Conservation (phyloP, 2,888 invertebrate species). For the Ichneumoninae sp. region DNA sequence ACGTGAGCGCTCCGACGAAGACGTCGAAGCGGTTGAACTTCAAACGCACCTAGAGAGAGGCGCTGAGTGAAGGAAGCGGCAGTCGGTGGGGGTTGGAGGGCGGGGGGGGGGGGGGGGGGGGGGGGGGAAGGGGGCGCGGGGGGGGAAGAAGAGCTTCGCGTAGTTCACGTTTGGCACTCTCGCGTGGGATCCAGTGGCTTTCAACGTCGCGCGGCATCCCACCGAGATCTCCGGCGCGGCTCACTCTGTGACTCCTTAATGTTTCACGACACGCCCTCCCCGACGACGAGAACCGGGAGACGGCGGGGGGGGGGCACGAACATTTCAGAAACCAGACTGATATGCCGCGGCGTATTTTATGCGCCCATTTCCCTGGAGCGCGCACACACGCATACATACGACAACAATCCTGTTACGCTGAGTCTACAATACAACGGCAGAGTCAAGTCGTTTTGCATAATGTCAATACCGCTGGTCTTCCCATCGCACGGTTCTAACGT, state of each 20-base stretch:
- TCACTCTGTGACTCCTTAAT: slow-evolving; percentile 24
- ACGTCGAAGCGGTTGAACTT: slow-evolving; percentile 44
- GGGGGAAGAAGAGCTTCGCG: slow-evolving; percentile 20
- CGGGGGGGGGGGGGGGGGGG: not conserved
- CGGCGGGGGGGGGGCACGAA: not conserved
- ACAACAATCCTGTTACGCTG: not conserved
- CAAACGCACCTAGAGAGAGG: slow-evolving; percentile 18
- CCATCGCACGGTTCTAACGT: not conserved
- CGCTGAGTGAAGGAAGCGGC: not conserved
- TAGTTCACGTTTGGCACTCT: slow-evolving; percentile 18
- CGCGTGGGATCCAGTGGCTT: slow-evolving; percentile 49
- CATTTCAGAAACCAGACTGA: slow-evolving; percentile 3
- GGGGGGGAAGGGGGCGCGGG: too few relatives aligned
- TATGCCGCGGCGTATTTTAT: not conserved
- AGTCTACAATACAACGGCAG: slow-evolving; percentile 13
- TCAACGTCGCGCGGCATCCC: slow-evolving; percentile 40
- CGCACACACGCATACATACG: slow-evolving; percentile 12
- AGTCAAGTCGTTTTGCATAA: slow-evolving; percentile 43
- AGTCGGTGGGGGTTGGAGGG: not conserved
- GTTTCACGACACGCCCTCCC: slow-evolving; percentile 45
- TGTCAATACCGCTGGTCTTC: slow-evolving; percentile 51
- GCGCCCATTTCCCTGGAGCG: slow-evolving; percentile 17
- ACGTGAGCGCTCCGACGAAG: not conserved
- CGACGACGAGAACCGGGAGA: slow-evolving; percentile 10
- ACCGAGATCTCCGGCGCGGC: slow-evolving; percentile 18